Base-by-base conservation (phyloP, 1,140 invertebrate species). In the Phymastichus coffea region DNA sequence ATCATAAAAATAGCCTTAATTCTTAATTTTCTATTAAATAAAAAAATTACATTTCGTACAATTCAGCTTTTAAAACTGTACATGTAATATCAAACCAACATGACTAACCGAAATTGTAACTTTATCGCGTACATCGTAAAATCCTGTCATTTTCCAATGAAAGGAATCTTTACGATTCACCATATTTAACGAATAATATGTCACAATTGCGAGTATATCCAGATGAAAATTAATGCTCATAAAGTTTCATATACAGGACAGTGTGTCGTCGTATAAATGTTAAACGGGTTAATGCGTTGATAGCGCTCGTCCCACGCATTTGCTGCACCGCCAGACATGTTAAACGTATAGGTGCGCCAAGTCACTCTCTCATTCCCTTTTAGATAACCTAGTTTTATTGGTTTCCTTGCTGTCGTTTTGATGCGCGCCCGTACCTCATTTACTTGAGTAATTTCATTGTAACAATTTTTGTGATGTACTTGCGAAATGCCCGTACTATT, bases 321-420 rank as follows among this genome's bases (percentile, higher is more conserved):
- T 26, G 17, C 35, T 19, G 28, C 12, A 9, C 17, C 28, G 6
- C 28, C 12, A 48, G 46, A 35, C 46, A 48, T 48, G 46, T 22
- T 33, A 48, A 48, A 48, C 35, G 46, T 35, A 48, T 48, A 33
- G 15, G 28, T 20, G 9, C 20, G 14, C 12, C 15, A 48, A 25
- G 35, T 37, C 15, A 37, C 35, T 14, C 14, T 15, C 25, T n/a
- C 4, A 4, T n/a, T n/a, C n/a, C n/a, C n/a, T n/a, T n/a, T n/a
- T n/a, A 26, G 25, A 28, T 47, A 47, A 47, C 30, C 23, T 15
- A 48, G 46, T 48, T 48, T 48, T 48, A 48, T 48, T 48, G 15
- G 44, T 15, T 19, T 30, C 4, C 3, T 19, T 48, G 46, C n/a
- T 46, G 12, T 14, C 28, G 10, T 33, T 48, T 48, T 48, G 46